phyloP scores from a whole-genome alignment of 2,888 invertebrate species.

The Portevinia maculata region DNA sequence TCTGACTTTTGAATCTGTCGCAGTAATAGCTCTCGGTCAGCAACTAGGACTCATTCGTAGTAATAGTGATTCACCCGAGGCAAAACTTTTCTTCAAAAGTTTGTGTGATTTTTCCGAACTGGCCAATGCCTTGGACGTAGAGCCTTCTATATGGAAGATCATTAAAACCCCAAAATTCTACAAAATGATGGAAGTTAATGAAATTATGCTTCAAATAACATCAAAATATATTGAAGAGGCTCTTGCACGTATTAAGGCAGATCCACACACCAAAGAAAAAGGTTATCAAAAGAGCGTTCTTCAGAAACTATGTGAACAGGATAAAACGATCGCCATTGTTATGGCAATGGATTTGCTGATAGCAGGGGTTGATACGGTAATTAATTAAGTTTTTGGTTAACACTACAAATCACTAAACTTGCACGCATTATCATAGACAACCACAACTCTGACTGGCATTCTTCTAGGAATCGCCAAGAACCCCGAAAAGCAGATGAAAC shows the following conservation, averaged over 20 bases:
- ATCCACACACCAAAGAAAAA: slow-evolving; percentile 74
- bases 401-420: too few relatives aligned
- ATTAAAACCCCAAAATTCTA: slow-evolving; percentile 78
- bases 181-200: slow-evolving; percentile 76
- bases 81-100: slow-evolving; percentile 74
- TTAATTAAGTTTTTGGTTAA: not conserved
- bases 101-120: slow-evolving; percentile 71
- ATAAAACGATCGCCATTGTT: slow-evolving; percentile 83
- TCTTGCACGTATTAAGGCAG: slow-evolving; percentile 68
- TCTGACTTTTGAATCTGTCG: slow-evolving; percentile 84
- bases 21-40: slow-evolving; percentile 80
- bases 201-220: slow-evolving; percentile 76
- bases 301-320: slow-evolving; percentile 83
- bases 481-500: slow-evolving; percentile 85
- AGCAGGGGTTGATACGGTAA: slow-evolving; percentile 85
- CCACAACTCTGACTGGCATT: slow-evolving; percentile 84
- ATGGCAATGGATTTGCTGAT: slow-evolving; percentile 86
- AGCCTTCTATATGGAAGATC: slow-evolving; percentile 79
- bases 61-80: slow-evolving; percentile 76
- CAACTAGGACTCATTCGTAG: slow-evolving; percentile 73
- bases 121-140: slow-evolving; percentile 77
- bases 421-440: too few relatives aligned
- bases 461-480: slow-evolving; percentile 87
- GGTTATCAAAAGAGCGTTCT: slow-evolving; percentile 82
- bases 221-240: slow-evolving; percentile 79